Evolutionary conservation across 30 jellyfish, hydroid and myxozoan species (phyloP).

Genomic region (Aurelia aurita complex sp. Pacific): DNA sequence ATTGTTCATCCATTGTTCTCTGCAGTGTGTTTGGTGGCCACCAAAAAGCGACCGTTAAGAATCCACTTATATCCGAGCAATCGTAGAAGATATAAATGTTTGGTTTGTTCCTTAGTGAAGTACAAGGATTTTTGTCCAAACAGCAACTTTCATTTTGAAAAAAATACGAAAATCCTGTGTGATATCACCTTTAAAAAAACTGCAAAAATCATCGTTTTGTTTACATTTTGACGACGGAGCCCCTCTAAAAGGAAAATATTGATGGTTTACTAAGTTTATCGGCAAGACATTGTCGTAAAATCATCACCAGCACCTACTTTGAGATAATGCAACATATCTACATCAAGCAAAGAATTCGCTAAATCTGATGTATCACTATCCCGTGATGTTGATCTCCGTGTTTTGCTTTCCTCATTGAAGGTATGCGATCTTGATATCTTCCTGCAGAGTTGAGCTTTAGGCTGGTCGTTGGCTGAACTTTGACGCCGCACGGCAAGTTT

Average conservation of each 20-base stretch:
- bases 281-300: conserved; percentile 44
- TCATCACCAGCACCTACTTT: conserved; percentile 58
- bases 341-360: conserved; percentile 45
- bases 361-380: conserved; percentile 58
- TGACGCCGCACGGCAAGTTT: conserved; percentile 62
- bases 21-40: too few species aligned
- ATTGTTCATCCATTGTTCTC: too few species aligned
- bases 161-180: too few species aligned
- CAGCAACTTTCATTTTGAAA: too few species aligned
- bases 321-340: conserved; percentile 60
- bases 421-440: conserved; percentile 77
- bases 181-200: too few species aligned
- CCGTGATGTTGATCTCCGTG: conserved; percentile 29
- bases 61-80: too few species aligned
- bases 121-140: too few species aligned
- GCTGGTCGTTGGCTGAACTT: conserved; percentile 61
- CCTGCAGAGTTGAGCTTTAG: conserved; percentile 30
- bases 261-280: neutral
- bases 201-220: too few species aligned
- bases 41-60: too few species aligned
- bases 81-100: too few species aligned
- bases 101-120: too few species aligned
- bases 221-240: too few species aligned
- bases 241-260: neutral
- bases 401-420: conserved; percentile 71